A percentile compares a stretch with the other conserved stretches of the same genome.
These are phyloP conservation scores for Pseudorhiza aurosa DNA, from an alignment of 30 jellyfish, hydroid and myxozoan species.

Conservation along the genomic window DNA sequence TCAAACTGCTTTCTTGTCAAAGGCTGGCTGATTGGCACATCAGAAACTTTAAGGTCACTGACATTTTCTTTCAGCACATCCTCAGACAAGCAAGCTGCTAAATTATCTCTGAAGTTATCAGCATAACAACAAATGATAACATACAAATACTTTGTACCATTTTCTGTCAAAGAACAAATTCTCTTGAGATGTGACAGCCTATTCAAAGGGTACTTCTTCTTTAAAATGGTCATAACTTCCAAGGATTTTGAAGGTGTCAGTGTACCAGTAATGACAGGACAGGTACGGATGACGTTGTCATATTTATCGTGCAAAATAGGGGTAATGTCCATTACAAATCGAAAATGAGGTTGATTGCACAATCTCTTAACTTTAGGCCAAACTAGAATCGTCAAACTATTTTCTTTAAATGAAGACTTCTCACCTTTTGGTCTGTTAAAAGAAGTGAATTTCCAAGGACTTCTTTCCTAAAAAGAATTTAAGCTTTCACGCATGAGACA, in stretches of 20 bases:
- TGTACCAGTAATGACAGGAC: slow-evolving; percentile 23
- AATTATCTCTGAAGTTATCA: not conserved
- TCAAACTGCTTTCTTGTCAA: slow-evolving; percentile 79
- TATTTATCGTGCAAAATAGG: slow-evolving; percentile 44
- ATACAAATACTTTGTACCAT: slow-evolving; percentile 10
- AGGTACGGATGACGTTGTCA: not conserved
- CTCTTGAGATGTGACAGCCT: slow-evolving; percentile 38
- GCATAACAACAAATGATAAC: slow-evolving; percentile 20
- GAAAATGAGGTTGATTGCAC: too few relatives aligned
- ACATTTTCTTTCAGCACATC: not conserved
- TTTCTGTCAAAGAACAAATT: slow-evolving; percentile 4
- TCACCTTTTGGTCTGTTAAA: too few relatives aligned
- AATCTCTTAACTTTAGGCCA: too few relatives aligned
- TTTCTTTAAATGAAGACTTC: too few relatives aligned
- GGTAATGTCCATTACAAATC: not conserved
- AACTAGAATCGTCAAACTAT: too few relatives aligned
- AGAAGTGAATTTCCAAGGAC: too few relatives aligned
- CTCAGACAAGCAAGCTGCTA: not conserved
- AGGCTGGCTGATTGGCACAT: slow-evolving; percentile 61
- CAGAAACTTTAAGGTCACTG: not conserved
- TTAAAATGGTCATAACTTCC: slow-evolving; percentile 6
- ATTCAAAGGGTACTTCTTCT: slow-evolving; percentile 10
- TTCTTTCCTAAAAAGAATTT: too few relatives aligned
- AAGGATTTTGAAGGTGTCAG: not conserved
- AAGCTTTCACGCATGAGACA: too few relatives aligned